Evolutionary conservation across 2,888 invertebrate genomes (phyloP), one percentile per base, ranked within the genome.

Genomic region (Automeris io): DNA sequence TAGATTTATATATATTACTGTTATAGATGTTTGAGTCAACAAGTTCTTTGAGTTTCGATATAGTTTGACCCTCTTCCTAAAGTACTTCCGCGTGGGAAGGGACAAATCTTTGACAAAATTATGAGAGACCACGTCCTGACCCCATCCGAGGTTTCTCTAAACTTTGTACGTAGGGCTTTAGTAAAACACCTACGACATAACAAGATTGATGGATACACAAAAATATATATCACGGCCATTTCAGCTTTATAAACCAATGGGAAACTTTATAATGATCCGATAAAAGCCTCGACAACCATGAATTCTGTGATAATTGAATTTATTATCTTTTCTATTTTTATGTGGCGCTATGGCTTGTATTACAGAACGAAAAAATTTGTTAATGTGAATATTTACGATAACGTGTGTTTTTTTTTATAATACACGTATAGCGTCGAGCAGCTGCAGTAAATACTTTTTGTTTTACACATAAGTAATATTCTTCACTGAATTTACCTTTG

Each of bases 71-170:
- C 61, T 68, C 65, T 60, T 65, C 48, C 38, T 45, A 13, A 34
- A 37, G 16, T 46, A 46, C 63, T 75, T 75, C 77, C 77, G 77
- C 59, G 55, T 74, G 48, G 47, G 48, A 48, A 57, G 47, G 38
- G 57, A 59, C 60, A 51, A 55, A 51, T 58, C 11, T 19, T 36
- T 26, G 22, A 32, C 23, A 37, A 18, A 21, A 37, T 37, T 23
- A 31, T 37, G 18, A 31, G 18, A 25, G 42, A 45, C 38, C 31
- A 37, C 41, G 37, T 18, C 13, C 33, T 18, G 33, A 32, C 40
- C 47, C 47, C 44, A 41, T 40, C 37, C 22, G 6, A 22, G 11
- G 32, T 6, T 29, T 16, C 11, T 13, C 18, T 23, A 11, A 32
- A 32, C 23, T 37, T 32, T 23, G 22, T 32, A 35, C 23, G 22